Conservation (phyloP, 2,888 invertebrate genomes). For the Tipula lateralis region DNA sequence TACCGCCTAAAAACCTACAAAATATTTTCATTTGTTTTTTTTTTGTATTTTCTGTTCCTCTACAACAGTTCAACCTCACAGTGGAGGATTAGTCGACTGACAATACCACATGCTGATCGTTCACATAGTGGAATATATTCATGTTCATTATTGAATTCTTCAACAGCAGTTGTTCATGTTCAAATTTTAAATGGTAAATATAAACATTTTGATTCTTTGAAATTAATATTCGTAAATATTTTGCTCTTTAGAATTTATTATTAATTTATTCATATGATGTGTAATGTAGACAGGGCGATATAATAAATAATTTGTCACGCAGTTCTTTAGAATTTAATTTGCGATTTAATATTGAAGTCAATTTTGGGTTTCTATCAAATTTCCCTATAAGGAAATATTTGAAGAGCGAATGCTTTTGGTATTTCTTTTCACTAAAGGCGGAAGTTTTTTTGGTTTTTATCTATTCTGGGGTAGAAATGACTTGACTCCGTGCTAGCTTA, state of each 20-base stretch:
- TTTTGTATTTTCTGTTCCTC: neutral
- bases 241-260: neutral
- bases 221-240: neutral
- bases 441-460: too few relatives aligned
- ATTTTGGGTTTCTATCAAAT: too few relatives aligned
- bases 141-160: slow-evolving; percentile 60
- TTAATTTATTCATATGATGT: neutral
- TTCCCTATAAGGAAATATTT: too few relatives aligned
- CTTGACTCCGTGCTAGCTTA: too few relatives aligned
- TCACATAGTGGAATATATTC: slow-evolving; percentile 63
- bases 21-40: neutral
- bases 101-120: slow-evolving; percentile 56
- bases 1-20: neutral
- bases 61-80: slow-evolving; percentile 41
- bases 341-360: neutral
- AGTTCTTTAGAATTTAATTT: neutral
- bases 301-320: neutral
- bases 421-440: too few relatives aligned
- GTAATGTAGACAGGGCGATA: neutral
- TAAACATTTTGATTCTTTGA: neutral
- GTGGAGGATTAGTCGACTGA: slow-evolving; percentile 44
- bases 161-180: slow-evolving; percentile 60
- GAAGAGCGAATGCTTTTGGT: too few relatives aligned
- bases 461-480: too few relatives aligned
- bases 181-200: slow-evolving; percentile 64